Evolutionary conservation across 2,888 invertebrate genomes (phyloP).

Genomic region (Odontocolon sp.): DNA sequence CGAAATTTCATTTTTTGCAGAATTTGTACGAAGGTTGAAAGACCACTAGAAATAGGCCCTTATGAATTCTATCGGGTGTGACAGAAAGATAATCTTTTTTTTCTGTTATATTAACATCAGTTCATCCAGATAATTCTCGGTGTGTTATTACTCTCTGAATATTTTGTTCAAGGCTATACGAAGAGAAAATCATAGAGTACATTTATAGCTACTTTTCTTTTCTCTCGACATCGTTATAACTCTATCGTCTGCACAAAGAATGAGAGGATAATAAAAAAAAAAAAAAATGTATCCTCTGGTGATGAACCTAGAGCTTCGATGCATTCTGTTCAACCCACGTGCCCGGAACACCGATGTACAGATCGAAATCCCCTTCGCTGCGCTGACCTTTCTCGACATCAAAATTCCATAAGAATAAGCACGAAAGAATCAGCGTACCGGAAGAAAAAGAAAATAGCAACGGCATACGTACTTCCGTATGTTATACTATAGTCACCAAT

Average conservation of each 20-base stretch:
- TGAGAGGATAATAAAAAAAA: background rate
- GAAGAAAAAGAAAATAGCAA: background rate
- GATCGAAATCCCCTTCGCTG: background rate
- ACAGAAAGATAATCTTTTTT: background rate
- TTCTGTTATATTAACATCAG: background rate
- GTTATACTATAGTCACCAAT: background rate
- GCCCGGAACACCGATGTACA: no score
- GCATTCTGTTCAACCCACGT: background rate
- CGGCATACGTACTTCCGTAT: background rate
- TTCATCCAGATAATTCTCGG: background rate
- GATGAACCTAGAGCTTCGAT: background rate
- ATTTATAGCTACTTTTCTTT: background rate
- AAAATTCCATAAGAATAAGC: constrained; percentile 17
- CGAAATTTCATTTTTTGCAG: background rate
- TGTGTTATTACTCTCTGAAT: background rate
- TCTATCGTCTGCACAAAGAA: background rate
- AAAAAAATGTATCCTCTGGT: background rate
- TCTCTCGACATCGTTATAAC: background rate
- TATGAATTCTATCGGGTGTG: background rate
- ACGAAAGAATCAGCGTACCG: constrained; percentile 14
- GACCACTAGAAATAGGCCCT: no score
- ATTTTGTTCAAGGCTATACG: background rate
- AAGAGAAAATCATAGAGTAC: background rate
- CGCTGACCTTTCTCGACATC: constrained; percentile 15
- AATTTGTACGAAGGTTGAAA: background rate